A percentile compares a stretch with the other conserved stretches of the same genome.
phyloP scores from a whole-genome alignment of 2,797 vertebrate genomes.

The Adrianichthys oophorus region DNA sequence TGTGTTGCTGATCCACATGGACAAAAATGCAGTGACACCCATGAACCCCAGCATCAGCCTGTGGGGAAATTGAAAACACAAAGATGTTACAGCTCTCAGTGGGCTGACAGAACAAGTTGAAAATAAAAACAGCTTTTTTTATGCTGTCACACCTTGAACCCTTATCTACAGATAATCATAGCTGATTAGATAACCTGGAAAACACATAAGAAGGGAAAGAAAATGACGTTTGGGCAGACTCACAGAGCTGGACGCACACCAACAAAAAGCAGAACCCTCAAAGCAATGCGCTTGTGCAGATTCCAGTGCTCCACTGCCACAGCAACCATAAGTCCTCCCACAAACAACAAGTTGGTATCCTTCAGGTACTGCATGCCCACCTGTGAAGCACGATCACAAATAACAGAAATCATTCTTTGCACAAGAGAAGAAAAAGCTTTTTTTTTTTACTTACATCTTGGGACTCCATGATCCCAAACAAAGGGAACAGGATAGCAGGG shows the following conservation, averaged over 20 bases:
- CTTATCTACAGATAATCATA: slow-evolving; percentile 10
- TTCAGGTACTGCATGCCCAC: slow-evolving; percentile 96
- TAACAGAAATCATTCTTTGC: not conserved
- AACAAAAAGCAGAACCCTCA: slow-evolving; percentile 86
- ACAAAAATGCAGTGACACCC: slow-evolving; percentile 92
- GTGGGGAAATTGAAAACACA: slow-evolving; percentile 18
- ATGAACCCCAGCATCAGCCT: slow-evolving; percentile 98
- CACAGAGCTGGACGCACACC: slow-evolving; percentile 92
- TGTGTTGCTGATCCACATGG: slow-evolving; percentile 99
- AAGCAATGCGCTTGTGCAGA: slow-evolving; percentile 93
- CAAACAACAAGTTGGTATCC: slow-evolving; percentile 92
- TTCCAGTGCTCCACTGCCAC: slow-evolving; percentile 95
- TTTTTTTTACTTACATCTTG: slow-evolving; percentile 77
- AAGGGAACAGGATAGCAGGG: slow-evolving; percentile 89
- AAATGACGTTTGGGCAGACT: slow-evolving; percentile 43
- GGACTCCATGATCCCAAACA: slow-evolving; percentile 89
- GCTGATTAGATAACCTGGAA: slow-evolving; percentile 20
- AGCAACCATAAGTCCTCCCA: slow-evolving; percentile 91
- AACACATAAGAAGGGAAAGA: not conserved
- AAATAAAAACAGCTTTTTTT: slow-evolving; percentile 22
- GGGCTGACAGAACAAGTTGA: not conserved
- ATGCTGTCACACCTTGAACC: slow-evolving; percentile 3
- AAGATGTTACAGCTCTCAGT: not conserved
- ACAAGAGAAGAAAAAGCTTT: no score
- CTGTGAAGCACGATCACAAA: slow-evolving; percentile 64